Conservation (phyloP, 2,113 vertebrate species). For the Lophura nycthemera region DNA sequence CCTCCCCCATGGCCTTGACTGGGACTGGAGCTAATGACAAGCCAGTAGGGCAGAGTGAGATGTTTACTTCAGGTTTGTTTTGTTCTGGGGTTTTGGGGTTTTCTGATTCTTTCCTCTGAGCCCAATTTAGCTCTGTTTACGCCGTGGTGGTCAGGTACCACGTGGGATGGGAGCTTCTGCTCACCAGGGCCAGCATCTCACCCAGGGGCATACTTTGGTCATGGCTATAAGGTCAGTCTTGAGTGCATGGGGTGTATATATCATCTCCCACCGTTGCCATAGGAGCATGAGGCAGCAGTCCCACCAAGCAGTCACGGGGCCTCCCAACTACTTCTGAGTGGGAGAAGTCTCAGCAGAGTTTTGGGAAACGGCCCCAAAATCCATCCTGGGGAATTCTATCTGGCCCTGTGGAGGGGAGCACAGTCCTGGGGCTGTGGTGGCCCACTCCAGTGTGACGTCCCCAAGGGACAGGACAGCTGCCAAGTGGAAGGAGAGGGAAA, state of each 20-base stretch:
- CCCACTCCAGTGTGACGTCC: background rate
- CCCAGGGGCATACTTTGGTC: background rate
- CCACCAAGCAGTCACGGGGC: background rate
- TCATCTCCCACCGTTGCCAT: background rate
- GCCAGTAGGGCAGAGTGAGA: background rate
- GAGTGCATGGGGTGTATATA: too few species aligned
- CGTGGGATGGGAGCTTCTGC: background rate
- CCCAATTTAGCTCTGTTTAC: constrained; percentile 34
- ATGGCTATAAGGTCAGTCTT: rapidly evolving
- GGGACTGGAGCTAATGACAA: background rate
- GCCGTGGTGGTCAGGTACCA: background rate
- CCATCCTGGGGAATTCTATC: background rate
- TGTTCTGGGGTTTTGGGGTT: constrained; percentile 59
- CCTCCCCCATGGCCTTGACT: background rate
- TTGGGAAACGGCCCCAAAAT: background rate
- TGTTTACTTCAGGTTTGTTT: constrained; percentile 61
- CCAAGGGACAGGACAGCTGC: background rate
- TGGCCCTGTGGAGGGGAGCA: background rate
- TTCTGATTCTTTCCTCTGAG: constrained; percentile 29
- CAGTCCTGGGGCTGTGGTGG: background rate
- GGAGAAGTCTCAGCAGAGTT: background rate
- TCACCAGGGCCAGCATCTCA: background rate
- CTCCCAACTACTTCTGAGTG: background rate
- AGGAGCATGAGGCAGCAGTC: background rate
- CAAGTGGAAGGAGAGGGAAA: background rate